phyloP scores from a whole-genome alignment of 37 sponge, comb jelly and placozoan genomes.

The Hormiphora californensis region DNA sequence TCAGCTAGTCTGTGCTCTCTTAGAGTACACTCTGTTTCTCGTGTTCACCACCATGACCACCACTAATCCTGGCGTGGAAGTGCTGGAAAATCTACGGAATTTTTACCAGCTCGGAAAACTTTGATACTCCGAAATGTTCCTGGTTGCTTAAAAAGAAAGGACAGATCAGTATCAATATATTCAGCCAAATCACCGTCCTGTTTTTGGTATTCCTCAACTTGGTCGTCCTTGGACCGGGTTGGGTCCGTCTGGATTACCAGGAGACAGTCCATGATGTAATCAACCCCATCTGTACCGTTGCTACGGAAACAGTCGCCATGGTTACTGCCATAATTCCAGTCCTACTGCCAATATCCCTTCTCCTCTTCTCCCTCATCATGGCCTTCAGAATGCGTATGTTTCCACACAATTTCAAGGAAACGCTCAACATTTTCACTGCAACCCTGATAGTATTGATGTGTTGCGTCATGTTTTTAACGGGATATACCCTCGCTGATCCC shows the following conservation, averaged over 20 bases:
- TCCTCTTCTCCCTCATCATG: neutral
- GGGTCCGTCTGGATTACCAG: neutral
- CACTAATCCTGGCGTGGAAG: constrained; percentile 23
- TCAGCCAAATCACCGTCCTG: neutral
- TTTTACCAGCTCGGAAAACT: neutral
- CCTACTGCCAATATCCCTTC: neutral
- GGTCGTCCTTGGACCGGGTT: neutral
- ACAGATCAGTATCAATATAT: neutral
- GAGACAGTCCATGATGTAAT: neutral
- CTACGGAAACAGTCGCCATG: neutral
- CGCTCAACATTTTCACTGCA: constrained; percentile 50
- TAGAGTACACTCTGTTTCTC: too few relatives aligned
- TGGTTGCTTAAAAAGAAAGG: neutral
- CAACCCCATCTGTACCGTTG: neutral
- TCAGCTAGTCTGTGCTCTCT: too few relatives aligned
- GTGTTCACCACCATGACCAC: too few relatives aligned
- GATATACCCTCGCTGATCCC: neutral
- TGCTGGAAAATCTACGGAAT: constrained; percentile 30
- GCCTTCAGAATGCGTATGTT: constrained; percentile 5
- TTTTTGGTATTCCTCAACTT: neutral
- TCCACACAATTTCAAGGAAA: constrained; percentile 44
- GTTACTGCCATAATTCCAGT: neutral
- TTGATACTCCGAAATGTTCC: neutral
- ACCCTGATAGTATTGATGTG: constrained; percentile 26
- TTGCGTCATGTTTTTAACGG: constrained; percentile 3